Evolutionary conservation across 1,140 invertebrate species (phyloP), one percentile per base, ranked within the genome.

Genomic region (Conus ventricosus): DNA sequence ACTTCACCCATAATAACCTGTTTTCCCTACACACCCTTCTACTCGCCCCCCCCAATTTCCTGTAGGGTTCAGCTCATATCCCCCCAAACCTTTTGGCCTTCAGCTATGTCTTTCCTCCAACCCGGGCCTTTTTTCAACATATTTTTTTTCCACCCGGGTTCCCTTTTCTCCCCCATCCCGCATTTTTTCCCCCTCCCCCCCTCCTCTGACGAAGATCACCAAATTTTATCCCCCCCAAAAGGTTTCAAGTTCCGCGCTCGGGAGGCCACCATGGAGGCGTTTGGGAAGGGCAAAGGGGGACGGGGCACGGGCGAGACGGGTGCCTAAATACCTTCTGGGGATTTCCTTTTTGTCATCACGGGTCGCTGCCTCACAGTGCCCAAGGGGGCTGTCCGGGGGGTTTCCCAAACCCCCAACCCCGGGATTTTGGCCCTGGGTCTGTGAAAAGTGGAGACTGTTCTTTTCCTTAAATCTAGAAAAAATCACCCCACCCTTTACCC

Each of bases 231-330:
- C n/a, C 54, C 85, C 5, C 0, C 57, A 4, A 17, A 53, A 5
- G 23, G n/a, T n/a, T n/a, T 11, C 15, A 78, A 15, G 67, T 71
- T 80, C 13, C 54, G 76, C 15, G 85, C 85, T 11, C 85, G 54
- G 25, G 71, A 78, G 25, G 85, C 85, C n/a, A 87, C 85, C 71
- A 87, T 54, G 85, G 85, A 53, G 20, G 85, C 85, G 10, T 80
- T n/a, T 54, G 75, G 57, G 67, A 78, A 87, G 20, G 20, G 85
- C 75, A 57, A 87, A 87, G 15, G 85, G 75, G 5, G 85, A 87
- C 23, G 85, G 85, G 10, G 85, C 85, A 6, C 20, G 6, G 85
- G 53, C 54, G 54, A 17, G 85, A 87, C 6, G 80, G 53, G 39
- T 87, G 75, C 60, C 85, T 54, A 0, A 3, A 78, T 27, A 57